Base-by-base conservation (phyloP, 2,797 vertebrate genomes). In the Pseudochaenichthys georgianus region DNA sequence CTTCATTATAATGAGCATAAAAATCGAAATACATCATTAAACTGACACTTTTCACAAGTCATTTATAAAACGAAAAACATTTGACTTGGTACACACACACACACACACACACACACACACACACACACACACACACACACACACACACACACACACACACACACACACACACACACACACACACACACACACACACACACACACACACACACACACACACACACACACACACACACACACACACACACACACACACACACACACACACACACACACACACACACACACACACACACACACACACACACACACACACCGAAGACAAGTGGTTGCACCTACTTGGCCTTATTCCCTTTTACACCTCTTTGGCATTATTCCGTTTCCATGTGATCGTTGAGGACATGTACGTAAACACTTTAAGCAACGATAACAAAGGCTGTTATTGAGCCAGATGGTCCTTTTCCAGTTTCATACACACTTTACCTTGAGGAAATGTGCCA, bases 351-450 rank as follows among this genome's bases (percentile, higher is more conserved):
- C 64, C 78, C 42, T 41, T 38, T 38, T 85, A 58, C 12, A 16
- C 71, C 64, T 78, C 62, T 59, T 84, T 79, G 76, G 74, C 70
- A 61, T 65, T 75, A 66, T 75, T 87, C 64, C 78, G 65, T 82
- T 84, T 64, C 61, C 51, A 75, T 70, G 80, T 70, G 70, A 81
- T 87, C 28, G 78, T 77, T 89, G 78, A 77, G 67, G 57, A 77
- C 7, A 31, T 5, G 52, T n/a, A 74, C 34, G 28, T 43, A 72
- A 38, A 70, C 46, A 45, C 67, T 66, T 45, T 54, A 69, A 68
- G 42, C 53, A 67, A 86, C 52, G 12, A 72, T n/a, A 64, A 38
- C 59, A 80, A 75, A 77, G 19, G 50, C 73, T 83, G 74, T 82
- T 71, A 77, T 73, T 54, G 54, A 50, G 34, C 41, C 82, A 93